These are phyloP conservation scores for Philereme vetulata DNA, from an alignment of 2,888 invertebrate species.

Conservation along the genomic window DNA sequence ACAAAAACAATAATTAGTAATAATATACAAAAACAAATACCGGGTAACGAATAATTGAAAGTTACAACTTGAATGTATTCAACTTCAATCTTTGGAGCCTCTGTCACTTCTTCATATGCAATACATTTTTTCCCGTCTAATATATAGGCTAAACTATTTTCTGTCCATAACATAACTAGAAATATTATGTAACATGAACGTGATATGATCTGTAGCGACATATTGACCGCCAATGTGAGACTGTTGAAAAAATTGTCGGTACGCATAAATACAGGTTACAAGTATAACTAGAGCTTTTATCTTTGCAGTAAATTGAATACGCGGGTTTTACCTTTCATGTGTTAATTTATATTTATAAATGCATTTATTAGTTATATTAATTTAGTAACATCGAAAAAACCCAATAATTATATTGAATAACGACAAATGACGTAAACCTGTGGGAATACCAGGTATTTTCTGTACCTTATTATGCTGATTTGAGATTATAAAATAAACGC, in stretches of 20 bases:
- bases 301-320: too few relatives aligned
- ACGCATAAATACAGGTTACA: too few relatives aligned
- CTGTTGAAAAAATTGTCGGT: not conserved
- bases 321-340: too few relatives aligned
- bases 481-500: too few relatives aligned
- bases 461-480: too few relatives aligned
- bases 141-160: not conserved
- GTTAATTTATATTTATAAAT: too few relatives aligned
- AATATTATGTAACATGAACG: slow-evolving; percentile 1
- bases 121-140: slow-evolving; percentile 4
- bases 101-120: not conserved
- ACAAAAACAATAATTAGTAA: not conserved
- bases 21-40: not conserved
- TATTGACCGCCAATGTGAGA: not conserved
- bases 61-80: not conserved
- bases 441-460: too few relatives aligned
- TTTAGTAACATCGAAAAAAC: too few relatives aligned
- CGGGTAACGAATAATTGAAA: slow-evolving; percentile 5
- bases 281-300: too few relatives aligned
- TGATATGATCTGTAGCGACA: not conserved
- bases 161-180: not conserved
- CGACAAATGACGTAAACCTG: too few relatives aligned
- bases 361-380: too few relatives aligned
- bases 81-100: not conserved
- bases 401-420: too few relatives aligned